Evolutionary conservation across 2,113 vertebrate species (phyloP).

Genomic region (Malurus alboscapulatus): DNA sequence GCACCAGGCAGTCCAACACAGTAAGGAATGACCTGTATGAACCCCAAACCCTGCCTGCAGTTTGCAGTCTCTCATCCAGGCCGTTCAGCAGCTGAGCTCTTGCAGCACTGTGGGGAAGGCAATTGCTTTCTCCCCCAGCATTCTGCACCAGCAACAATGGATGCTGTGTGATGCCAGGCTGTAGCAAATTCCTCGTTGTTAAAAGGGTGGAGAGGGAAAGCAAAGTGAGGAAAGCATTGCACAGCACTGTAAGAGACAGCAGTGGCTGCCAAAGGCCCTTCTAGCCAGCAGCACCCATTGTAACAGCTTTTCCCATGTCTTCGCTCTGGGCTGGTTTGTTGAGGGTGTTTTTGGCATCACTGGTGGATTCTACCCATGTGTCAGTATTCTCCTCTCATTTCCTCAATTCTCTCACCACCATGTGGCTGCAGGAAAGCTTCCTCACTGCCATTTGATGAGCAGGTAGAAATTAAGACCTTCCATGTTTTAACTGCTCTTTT

Average conservation of each 20-base stretch:
- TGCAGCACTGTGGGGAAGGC: not conserved
- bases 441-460: not conserved
- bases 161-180: not conserved
- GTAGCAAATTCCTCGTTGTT: not conserved
- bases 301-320: not conserved
- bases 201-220: too few relatives aligned
- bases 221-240: not conserved
- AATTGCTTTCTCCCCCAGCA: not conserved
- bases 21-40: not conserved
- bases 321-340: not conserved
- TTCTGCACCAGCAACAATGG: not conserved
- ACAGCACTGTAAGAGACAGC: not conserved
- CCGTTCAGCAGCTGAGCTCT: not conserved
- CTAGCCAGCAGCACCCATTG: not conserved
- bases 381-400: not conserved
- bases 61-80: not conserved
- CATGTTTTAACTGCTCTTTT: not conserved
- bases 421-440: not conserved
- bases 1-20: not conserved
- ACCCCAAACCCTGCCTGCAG: not conserved
- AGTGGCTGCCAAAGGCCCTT: not conserved
- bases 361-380: not conserved
- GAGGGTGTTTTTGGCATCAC: not conserved
- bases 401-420: not conserved
- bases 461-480: not conserved